Evolutionary conservation across 2,888 invertebrate genomes (phyloP).

Genomic region (Arge pagana): DNA sequence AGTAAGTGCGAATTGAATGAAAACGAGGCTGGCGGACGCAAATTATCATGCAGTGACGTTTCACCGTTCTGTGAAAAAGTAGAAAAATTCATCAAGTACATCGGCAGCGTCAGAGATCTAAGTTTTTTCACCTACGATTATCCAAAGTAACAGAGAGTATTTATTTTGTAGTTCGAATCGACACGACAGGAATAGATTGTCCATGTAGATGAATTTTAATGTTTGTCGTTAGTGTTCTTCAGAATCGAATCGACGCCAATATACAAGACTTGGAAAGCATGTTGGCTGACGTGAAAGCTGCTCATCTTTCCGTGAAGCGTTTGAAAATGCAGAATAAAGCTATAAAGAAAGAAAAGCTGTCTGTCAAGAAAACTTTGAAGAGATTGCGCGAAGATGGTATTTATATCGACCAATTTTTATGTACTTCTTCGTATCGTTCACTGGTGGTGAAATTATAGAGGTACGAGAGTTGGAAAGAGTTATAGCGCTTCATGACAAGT

Average conservation of each 20-base stretch:
- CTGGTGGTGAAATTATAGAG: conserved; percentile 37
- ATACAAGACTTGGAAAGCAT: conserved; percentile 47
- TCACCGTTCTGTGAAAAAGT: conserved; percentile 39
- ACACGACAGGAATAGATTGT: conserved; percentile 1
- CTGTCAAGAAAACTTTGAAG: conserved; percentile 38
- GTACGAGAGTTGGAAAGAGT: conserved; percentile 47
- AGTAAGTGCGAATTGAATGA: too few relatives aligned
- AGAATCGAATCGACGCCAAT: conserved; percentile 39
- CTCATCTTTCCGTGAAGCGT: conserved; percentile 41
- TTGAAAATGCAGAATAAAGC: conserved; percentile 44
- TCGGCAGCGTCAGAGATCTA: conserved; percentile 36
- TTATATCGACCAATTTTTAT: background rate
- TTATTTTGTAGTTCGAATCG: background rate
- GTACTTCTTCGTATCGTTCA: too few relatives aligned
- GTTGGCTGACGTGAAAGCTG: conserved; percentile 46
- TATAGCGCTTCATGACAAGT: conserved; percentile 47
- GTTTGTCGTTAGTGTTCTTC: conserved; percentile 42
- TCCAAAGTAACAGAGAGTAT: conserved; percentile 36
- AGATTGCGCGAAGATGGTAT: conserved; percentile 49
- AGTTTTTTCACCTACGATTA: conserved; percentile 37
- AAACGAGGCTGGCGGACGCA: background rate
- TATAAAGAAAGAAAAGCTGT: conserved; percentile 43
- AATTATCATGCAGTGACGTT: conserved; percentile 32
- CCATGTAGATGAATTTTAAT: too few relatives aligned
- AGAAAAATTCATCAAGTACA: conserved; percentile 39